These are phyloP conservation scores for Drosophila antonietae DNA, from an alignment of 2,888 invertebrate genomes.

Conservation along the genomic window DNA sequence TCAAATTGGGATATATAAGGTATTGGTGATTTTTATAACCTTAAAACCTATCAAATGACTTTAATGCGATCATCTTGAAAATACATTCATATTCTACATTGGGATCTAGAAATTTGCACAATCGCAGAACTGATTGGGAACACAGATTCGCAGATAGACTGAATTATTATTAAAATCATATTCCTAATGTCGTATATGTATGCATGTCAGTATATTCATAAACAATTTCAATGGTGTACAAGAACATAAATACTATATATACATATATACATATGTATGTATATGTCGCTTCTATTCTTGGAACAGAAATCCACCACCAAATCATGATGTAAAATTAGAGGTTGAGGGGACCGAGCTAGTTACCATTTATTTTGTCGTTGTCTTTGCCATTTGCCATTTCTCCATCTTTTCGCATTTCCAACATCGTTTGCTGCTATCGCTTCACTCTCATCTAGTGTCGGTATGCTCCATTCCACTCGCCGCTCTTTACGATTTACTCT, in stretches of 20 bases:
- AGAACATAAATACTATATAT: background rate
- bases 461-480: background rate
- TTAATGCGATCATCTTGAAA: no score
- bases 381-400: slow-evolving; percentile 2
- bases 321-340: background rate
- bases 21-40: no score
- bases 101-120: no score
- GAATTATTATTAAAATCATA: no score
- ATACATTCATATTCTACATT: no score
- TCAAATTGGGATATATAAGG: no score
- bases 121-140: no score
- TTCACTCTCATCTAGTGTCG: background rate
- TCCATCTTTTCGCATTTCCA: slow-evolving; percentile 8
- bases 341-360: background rate
- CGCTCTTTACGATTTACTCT: slow-evolving; percentile 11
- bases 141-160: no score
- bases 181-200: no score
- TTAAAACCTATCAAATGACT: no score
- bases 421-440: background rate
- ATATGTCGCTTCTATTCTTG: background rate
- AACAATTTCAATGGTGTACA: background rate
- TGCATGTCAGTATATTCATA: background rate
- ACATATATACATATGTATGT: background rate
- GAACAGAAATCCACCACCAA: slow-evolving; percentile 34
- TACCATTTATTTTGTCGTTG: slow-evolving; percentile 3